Percentiles rank a stretch among this genome's conserved stretches.
These are phyloP conservation scores for Platyura marginata DNA, from an alignment of 1,140 invertebrate species.

Conservation along the genomic window DNA sequence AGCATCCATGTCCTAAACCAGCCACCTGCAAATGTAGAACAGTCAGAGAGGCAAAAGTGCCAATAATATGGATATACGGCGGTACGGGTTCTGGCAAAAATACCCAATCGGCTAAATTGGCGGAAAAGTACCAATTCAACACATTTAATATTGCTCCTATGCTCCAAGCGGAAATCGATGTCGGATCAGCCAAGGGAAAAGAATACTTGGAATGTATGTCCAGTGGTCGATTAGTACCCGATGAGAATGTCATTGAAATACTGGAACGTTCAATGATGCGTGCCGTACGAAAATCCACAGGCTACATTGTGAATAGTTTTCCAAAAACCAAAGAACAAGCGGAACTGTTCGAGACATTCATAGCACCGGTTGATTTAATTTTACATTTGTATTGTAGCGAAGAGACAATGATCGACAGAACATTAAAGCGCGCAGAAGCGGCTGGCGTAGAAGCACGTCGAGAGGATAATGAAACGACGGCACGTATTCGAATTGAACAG, in stretches of 20 bases:
- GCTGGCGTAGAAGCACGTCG: background rate
- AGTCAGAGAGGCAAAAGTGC: slow-evolving; percentile 21
- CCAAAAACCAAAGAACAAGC: background rate
- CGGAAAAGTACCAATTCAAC: slow-evolving; percentile 64
- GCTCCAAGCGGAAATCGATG: slow-evolving; percentile 58
- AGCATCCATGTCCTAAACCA: background rate
- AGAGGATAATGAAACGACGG: background rate
- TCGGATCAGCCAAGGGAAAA: slow-evolving; percentile 57
- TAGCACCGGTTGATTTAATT: background rate
- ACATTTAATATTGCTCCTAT: slow-evolving; percentile 75
- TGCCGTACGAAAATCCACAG: background rate
- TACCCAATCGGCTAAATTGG: slow-evolving; percentile 63
- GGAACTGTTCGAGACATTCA: background rate
- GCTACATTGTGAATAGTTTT: background rate
- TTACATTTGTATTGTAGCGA: background rate
- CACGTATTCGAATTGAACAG: background rate
- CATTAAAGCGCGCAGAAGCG: background rate
- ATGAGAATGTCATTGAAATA: background rate
- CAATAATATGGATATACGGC: slow-evolving; percentile 48
- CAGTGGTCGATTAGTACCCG: background rate
- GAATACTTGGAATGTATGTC: background rate
- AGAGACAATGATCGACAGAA: background rate
- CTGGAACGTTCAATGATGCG: background rate
- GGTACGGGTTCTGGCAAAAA: slow-evolving; percentile 73
- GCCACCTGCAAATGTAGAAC: background rate